phyloP scores from a whole-genome alignment of 1,140 invertebrate genomes.

The Drosophila orena region DNA sequence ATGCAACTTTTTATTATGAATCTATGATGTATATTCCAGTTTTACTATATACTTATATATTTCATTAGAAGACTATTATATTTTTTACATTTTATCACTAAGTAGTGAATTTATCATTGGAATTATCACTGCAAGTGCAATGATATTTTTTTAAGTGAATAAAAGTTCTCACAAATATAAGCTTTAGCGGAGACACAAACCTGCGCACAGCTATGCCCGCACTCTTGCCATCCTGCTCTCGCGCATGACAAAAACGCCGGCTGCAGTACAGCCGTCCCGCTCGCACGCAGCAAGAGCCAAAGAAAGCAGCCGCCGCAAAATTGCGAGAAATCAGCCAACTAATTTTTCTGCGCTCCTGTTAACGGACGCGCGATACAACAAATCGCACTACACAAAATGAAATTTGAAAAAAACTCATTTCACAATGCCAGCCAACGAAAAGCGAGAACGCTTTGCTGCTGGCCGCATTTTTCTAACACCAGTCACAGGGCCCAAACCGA shows the following conservation, averaged over 20 bases:
- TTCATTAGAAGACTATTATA: too few species aligned
- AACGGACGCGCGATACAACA: conserved; percentile 82
- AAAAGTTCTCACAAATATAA: neutral
- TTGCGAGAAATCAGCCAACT: conserved; percentile 31
- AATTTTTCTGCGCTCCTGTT: conserved; percentile 58
- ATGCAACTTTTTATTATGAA: neutral
- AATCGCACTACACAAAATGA: conserved; percentile 77
- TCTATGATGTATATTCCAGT: too few species aligned
- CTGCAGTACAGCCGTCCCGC: conserved; percentile 20
- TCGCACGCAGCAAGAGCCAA: conserved; percentile 13
- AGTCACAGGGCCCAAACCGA: conserved; percentile 5
- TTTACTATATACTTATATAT: too few species aligned
- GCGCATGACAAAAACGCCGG: neutral
- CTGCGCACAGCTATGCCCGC: neutral
- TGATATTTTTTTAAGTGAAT: neutral
- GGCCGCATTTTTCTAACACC: conserved; percentile 52
- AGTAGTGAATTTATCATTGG: neutral
- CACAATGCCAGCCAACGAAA: conserved; percentile 34
- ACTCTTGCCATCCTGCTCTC: conserved; percentile 8
- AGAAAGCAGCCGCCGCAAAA: conserved; percentile 28
- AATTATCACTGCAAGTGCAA: neutral
- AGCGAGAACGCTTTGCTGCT: conserved; percentile 39
- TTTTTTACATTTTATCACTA: too few species aligned
- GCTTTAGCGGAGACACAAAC: conserved; percentile 26
- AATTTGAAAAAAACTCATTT: conserved; percentile 45